Evolutionary conservation across 2,113 vertebrate species (phyloP), one percentile per base, ranked within the genome.

Genomic region (Beaufortia kweichowensis): DNA sequence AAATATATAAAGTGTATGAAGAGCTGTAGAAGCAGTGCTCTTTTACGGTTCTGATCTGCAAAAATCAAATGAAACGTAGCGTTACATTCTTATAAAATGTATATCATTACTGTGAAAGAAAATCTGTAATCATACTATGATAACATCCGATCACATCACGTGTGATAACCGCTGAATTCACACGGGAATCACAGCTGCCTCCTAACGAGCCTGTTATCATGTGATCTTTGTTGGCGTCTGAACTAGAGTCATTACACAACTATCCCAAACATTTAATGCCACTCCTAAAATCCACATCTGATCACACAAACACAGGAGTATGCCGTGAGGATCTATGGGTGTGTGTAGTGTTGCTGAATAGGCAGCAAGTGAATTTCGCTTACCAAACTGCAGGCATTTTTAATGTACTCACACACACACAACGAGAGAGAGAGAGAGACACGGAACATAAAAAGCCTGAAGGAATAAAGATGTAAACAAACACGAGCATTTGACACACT

Each of bases 231-330:
- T 9, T 53, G 65, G 65, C 48, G 65, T n/a, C 65, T n/a, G 17
- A 68, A 82, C 69, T 2, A 53, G 56, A 79, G 62, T 86, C 84
- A 90, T 87, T 84, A 88, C 82, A 78, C 70, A 76, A 77, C 21
- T 81, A 84, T 85, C 72, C 87, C 43, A 68, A 68, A 68, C 65
- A 67, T 67, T 67, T 29, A 50, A 68, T 53, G 19, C 48, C n/a
- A 53, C 48, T 53, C 48, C 48, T 21, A 53, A 53, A 53, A 53
- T 68, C 65, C 24, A n/a, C 65, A 12, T 31, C 26, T 19, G 3
- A n/a, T 6, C 31, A 21, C 31, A 26, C 39, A 46, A 12, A 19
- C 23, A 29, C 1, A 46, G 14, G 24, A n/a, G 15, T 17, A 2
- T 48, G 9, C 17, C 9, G n/a, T 50, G 26, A 50, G 24, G 24